Evolutionary conservation across 2,113 vertebrate genomes (phyloP).

Genomic region (Notiomystis cincta): DNA sequence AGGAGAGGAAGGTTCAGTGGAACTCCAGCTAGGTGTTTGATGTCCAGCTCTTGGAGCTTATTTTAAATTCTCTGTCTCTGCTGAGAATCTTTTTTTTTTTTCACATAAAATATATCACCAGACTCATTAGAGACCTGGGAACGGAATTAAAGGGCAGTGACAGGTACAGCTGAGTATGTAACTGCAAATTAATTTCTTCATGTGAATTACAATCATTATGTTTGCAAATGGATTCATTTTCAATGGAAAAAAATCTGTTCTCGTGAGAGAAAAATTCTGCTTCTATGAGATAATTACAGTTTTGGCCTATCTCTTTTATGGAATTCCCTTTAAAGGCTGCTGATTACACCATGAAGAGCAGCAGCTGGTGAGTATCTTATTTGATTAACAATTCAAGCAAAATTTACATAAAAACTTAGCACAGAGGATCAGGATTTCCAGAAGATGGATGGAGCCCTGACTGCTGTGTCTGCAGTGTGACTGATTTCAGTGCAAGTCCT

Average conservation of each 20-base stretch:
- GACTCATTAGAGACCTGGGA: neutral
- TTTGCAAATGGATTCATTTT: slow-evolving; percentile 17
- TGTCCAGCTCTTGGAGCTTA: neutral
- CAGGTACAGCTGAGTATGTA: neutral
- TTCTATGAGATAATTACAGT: slow-evolving; percentile 24
- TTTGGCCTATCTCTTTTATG: neutral
- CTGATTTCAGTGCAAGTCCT: neutral
- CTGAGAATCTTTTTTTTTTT: neutral
- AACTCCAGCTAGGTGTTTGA: neutral
- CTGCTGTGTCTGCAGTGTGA: neutral
- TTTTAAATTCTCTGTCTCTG: neutral
- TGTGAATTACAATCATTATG: neutral
- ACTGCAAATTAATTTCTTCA: neutral
- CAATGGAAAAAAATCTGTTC: neutral
- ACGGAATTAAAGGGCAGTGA: neutral
- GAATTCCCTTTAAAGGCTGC: slow-evolving; percentile 16
- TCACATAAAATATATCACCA: neutral
- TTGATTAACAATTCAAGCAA: neutral
- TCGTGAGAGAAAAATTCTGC: slow-evolving; percentile 16
- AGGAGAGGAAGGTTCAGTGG: neutral
- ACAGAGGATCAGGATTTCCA: neutral
- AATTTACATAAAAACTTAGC: slow-evolving; percentile 19
- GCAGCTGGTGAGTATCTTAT: neutral
- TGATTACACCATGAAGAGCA: slow-evolving; percentile 31
- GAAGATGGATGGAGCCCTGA: neutral